phyloP scores from a whole-genome alignment of 2,797 vertebrate genomes.

The Chromis chromis region DNA sequence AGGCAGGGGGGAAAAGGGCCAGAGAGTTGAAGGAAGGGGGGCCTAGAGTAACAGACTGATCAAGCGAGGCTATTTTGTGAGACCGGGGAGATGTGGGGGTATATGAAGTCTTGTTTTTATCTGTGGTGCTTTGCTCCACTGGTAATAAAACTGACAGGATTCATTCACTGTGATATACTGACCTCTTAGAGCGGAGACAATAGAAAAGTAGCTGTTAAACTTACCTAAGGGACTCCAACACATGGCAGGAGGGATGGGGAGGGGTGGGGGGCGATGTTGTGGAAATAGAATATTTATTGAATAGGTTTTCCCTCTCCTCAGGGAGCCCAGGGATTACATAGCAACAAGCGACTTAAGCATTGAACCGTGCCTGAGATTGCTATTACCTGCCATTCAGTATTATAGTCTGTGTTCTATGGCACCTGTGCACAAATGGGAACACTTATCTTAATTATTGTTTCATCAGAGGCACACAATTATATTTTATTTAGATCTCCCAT shows the following conservation, averaged over 20 bases:
- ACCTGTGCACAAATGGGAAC: neutral
- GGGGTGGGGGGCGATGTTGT: slow-evolving; percentile 49
- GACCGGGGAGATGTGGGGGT: slow-evolving; percentile 79
- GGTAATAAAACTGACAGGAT: slow-evolving; percentile 90
- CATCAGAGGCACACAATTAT: neutral
- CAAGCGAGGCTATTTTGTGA: slow-evolving; percentile 87
- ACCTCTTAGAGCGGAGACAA: slow-evolving; percentile 88
- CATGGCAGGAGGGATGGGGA: slow-evolving; percentile 60
- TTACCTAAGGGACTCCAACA: slow-evolving; percentile 85
- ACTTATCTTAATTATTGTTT: slow-evolving; percentile 34
- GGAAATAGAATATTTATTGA: slow-evolving; percentile 87
- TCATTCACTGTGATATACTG: slow-evolving; percentile 89
- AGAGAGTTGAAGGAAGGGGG: slow-evolving; percentile 48
- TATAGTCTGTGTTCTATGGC: slow-evolving; percentile 23
- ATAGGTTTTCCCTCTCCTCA: slow-evolving; percentile 75
- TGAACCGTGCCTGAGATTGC: slow-evolving; percentile 60
- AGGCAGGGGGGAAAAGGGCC: slow-evolving; percentile 35
- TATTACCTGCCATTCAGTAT: slow-evolving; percentile 64
- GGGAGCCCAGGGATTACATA: slow-evolving; percentile 76
- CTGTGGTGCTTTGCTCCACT: slow-evolving; percentile 83
- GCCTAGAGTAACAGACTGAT: slow-evolving; percentile 84
- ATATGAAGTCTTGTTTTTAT: slow-evolving; percentile 89
- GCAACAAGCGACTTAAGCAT: slow-evolving; percentile 62
- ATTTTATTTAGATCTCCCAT: slow-evolving; percentile 25
- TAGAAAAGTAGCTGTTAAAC: slow-evolving; percentile 89